Evolutionary conservation across 2,888 invertebrate genomes (phyloP).

Genomic region (Caradrina clavipalpis): DNA sequence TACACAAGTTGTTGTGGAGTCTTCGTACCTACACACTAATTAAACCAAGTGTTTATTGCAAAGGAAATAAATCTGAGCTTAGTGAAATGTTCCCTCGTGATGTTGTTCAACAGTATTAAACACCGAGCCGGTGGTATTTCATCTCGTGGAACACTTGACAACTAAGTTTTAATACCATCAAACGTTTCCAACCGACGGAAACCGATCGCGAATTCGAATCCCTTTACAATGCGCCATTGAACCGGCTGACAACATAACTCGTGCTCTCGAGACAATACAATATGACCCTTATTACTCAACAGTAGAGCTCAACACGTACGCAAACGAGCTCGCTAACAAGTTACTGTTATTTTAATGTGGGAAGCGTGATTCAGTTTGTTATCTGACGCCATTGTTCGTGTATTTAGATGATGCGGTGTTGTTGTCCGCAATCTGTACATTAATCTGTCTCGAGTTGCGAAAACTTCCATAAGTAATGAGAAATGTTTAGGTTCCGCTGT

Average conservation of each 20-base stretch:
- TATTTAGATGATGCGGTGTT: slow-evolving; percentile 40
- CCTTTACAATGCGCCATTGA: slow-evolving; percentile 64
- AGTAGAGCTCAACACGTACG: slow-evolving; percentile 20
- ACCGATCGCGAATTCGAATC: slow-evolving; percentile 60
- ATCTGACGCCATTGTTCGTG: slow-evolving; percentile 45
- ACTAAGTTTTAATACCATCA: slow-evolving; percentile 71
- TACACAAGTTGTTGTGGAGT: slow-evolving; percentile 3
- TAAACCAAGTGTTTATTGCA: not conserved
- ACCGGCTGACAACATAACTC: slow-evolving; percentile 40
- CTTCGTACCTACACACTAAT: not conserved
- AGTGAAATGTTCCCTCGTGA: slow-evolving; percentile 7
- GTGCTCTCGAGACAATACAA: slow-evolving; percentile 27
- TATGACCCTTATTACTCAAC: slow-evolving; percentile 38
- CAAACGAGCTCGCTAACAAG: slow-evolving; percentile 55
- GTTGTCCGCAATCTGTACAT: slow-evolving; percentile 25
- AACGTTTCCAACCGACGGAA: slow-evolving; percentile 57
- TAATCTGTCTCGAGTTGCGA: slow-evolving; percentile 30
- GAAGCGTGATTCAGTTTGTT: slow-evolving; percentile 58
- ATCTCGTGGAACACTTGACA: slow-evolving; percentile 53
- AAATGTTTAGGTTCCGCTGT: not conserved
- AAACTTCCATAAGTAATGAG: slow-evolving; percentile 10
- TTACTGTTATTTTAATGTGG: slow-evolving; percentile 66
- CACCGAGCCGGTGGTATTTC: slow-evolving; percentile 13
- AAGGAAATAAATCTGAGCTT: not conserved
- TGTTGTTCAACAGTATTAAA: slow-evolving; percentile 17